Base-by-base conservation (phyloP, 1,140 invertebrate genomes). In the Micrasema minimum region DNA sequence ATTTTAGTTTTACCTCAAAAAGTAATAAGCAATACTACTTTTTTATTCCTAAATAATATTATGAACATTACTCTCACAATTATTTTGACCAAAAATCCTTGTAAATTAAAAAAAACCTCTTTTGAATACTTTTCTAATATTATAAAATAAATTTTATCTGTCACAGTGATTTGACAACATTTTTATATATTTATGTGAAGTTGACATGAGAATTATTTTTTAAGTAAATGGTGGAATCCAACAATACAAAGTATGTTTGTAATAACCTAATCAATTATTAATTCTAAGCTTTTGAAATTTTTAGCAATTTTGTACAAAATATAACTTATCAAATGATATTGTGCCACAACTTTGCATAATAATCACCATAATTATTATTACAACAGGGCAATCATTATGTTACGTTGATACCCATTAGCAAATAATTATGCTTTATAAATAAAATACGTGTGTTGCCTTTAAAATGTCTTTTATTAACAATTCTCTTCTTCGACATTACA, bases 381-480 rank as follows among this genome's bases (percentile, higher is more conserved):
- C 31, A 23, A 61, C 67, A 71, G 45, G 72, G 72, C 72, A 74
- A 74, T 70, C 57, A 61, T 71, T 75, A 53, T 72, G 70, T 74
- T 71, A 68, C 57, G 41, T 48, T 50, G 59, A 68, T 31, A 50
- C 66, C 61, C 69, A 62, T 70, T 74, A 70, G 69, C 59, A 62
- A 74, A 68, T 53, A 64, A 72, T 66, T 59, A 74, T 74, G 72
- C 72, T 74, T 74, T 68, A 74, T 68, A 62, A 74, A 71, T 74
- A 71, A 74, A 71, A 71, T 72, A 72, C 66, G 66, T 75, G 73
- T 75, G 73, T 75, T 75, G 73, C 73, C 73, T 75, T 75, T 72
- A 66, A 64, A 43, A 41, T 69, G 45, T 71, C 57, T 75, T 75
- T 75, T 69, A 75, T 75, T 68, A 35, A 51, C 37, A 68, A 26